Evolutionary conservation across 1,140 invertebrate species (phyloP), one percentile per base, ranked within the genome.

Genomic region (Bombus difficillimus): DNA sequence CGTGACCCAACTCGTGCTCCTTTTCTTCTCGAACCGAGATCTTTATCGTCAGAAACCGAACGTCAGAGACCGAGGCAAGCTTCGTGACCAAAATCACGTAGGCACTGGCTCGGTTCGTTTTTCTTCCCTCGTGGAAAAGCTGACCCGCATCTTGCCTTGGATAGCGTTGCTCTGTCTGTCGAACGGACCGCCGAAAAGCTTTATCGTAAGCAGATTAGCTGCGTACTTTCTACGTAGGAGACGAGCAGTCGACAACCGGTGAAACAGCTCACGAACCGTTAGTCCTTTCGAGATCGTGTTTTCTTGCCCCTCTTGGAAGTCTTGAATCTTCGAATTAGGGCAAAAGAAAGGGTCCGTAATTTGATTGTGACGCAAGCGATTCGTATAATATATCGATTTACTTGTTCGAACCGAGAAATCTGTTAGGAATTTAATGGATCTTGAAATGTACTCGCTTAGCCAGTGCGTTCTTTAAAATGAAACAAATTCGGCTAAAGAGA

Each of bases 131-230:
- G 41, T 18, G 77, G 76, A 85, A 85, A 80, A 80, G 4, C 72
- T 66, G 47, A 1, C 10, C 15, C 8, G 41, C 39, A 25, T 41
- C 32, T 66, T 39, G 73, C 0, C 37, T 37, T 2, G 37, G 59
- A 39, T 39, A 53, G 34, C 28, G 68, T 69, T 72, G 28, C 32
- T 10, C 28, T 0, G 62, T 1, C 64, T 69, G 72, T 80, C 76
- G 68, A 53, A 80, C 76, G 75, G 28, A 43, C 62, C 66, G 39
- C 34, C 8, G 82, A 47, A 34, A 43, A 37, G 41, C 28, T 47
- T 73, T 85, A 85, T 85, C 83, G 68, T 80, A 80, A 80, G 76
- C 83, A 80, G 77, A 85, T 85, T 85, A 85, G 69, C 76, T 32
- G 64, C 47, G 34, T 53, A 34, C 5, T 68, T 83, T 83, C 81